These are phyloP conservation scores for Etheostoma cragini DNA, from an alignment of 2,113 vertebrate genomes.

Conservation along the genomic window DNA sequence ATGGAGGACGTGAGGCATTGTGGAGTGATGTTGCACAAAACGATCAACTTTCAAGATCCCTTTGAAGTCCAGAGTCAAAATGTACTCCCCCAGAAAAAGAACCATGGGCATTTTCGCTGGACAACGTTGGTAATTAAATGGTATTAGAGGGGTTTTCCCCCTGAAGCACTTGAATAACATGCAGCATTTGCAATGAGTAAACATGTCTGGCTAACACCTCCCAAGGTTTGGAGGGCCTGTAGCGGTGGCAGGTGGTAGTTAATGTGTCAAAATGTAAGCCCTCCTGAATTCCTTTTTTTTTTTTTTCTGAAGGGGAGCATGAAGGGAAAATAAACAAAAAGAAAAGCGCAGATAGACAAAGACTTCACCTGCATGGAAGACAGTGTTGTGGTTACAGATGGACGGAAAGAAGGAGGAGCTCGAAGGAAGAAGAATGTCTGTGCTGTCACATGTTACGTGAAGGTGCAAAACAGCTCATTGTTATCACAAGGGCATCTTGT, in stretches of 20 bases:
- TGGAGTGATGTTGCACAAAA: slow-evolving; percentile 66
- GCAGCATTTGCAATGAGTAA: slow-evolving; percentile 29
- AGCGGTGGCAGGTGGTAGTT: slow-evolving; percentile 71
- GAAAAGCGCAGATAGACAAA: slow-evolving; percentile 38
- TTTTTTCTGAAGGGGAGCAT: slow-evolving; percentile 18
- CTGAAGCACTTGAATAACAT: slow-evolving; percentile 26
- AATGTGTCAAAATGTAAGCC: slow-evolving; percentile 67
- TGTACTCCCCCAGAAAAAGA: neutral
- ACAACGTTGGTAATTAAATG: slow-evolving; percentile 59
- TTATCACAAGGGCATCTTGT: slow-evolving; percentile 77
- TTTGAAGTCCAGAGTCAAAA: slow-evolving; percentile 71
- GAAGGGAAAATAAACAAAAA: slow-evolving; percentile 53
- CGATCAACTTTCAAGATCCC: slow-evolving; percentile 64
- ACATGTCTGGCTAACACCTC: slow-evolving; percentile 26
- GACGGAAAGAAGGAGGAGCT: slow-evolving; percentile 31
- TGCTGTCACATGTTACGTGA: slow-evolving; percentile 41
- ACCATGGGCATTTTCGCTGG: slow-evolving; percentile 17
- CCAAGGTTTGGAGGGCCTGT: slow-evolving; percentile 27
- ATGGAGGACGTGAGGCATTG: slow-evolving; percentile 23
- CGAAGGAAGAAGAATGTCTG: slow-evolving; percentile 38
- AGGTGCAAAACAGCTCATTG: slow-evolving; percentile 51
- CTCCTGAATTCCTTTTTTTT: slow-evolving; percentile 56
- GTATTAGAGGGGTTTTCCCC: slow-evolving; percentile 33
- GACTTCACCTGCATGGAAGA: slow-evolving; percentile 52
- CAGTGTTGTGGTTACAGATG: slow-evolving; percentile 24